Evolutionary conservation across 2,113 vertebrate genomes (phyloP).

Genomic region (Phrynosoma platyrhinos): DNA sequence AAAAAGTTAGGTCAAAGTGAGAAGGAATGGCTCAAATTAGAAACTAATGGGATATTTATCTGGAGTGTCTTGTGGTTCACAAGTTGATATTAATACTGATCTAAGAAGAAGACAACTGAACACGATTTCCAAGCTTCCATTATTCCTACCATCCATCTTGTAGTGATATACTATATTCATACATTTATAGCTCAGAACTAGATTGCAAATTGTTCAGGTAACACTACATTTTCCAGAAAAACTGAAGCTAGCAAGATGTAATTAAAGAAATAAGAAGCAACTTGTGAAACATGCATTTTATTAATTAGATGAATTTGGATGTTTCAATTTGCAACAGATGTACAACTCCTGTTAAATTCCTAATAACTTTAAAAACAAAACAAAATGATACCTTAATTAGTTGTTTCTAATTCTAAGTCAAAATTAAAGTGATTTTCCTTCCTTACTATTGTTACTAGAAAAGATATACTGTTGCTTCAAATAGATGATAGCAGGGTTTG

Average conservation of each 20-base stretch:
- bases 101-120: background rate
- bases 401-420: background rate
- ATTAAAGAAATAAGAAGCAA: background rate
- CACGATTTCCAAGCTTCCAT: background rate
- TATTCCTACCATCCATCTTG: background rate
- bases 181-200: background rate
- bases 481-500: too few relatives aligned
- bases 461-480: too few relatives aligned
- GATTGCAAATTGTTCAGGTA: background rate
- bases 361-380: background rate
- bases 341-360: background rate
- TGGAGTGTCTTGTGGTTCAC: background rate
- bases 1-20: background rate
- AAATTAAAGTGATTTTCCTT: too few relatives aligned
- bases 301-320: background rate
- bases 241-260: background rate
- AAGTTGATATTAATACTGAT: background rate
- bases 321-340: background rate
- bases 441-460: too few relatives aligned
- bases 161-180: background rate
- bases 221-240: background rate
- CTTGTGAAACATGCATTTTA: background rate
- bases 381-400: background rate
- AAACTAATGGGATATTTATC: background rate
- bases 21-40: background rate